Percentiles rank a stretch among this genome's conserved stretches.
phyloP scores from a whole-genome alignment of 2,888 invertebrate species.

The Cheilosia variabilis region DNA sequence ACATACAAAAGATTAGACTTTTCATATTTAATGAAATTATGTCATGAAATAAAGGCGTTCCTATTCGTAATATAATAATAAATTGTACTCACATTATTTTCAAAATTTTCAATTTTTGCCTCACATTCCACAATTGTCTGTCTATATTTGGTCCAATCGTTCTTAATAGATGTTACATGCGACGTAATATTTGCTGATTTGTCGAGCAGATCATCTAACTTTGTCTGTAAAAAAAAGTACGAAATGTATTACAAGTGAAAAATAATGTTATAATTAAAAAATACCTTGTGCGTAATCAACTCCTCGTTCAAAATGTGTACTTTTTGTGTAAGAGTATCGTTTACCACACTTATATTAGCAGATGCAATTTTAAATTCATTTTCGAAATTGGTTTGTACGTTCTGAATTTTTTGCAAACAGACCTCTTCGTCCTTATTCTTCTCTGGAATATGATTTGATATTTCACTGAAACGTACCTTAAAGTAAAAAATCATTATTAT shows the following conservation, averaged over 20 bases:
- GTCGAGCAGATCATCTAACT: constrained; percentile 81
- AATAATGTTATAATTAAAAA: background rate
- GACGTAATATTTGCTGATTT: constrained; percentile 81
- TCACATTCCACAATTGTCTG: constrained; percentile 79
- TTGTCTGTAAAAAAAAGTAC: constrained; percentile 77
- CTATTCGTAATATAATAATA: too few species aligned
- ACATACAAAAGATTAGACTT: too few species aligned
- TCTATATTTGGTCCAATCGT: constrained; percentile 81
- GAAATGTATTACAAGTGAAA: background rate
- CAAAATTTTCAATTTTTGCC: constrained; percentile 78
- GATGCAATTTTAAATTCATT: constrained; percentile 78
- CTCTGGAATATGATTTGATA: constrained; percentile 60
- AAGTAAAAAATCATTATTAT: background rate
- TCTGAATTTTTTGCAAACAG: constrained; percentile 54
- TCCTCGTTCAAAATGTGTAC: constrained; percentile 79
- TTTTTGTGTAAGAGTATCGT: constrained; percentile 81
- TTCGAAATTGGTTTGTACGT: constrained; percentile 44
- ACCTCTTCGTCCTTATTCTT: constrained; percentile 46
- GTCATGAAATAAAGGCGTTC: too few species aligned
- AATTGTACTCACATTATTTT: constrained; percentile 78
- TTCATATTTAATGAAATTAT: too few species aligned
- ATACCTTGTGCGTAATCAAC: constrained; percentile 80
- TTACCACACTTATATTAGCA: constrained; percentile 79
- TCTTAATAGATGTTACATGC: constrained; percentile 81
- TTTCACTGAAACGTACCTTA: constrained; percentile 49